Conservation (phyloP, 2,888 invertebrate genomes). For the Reticulitermes lucifugus region DNA sequence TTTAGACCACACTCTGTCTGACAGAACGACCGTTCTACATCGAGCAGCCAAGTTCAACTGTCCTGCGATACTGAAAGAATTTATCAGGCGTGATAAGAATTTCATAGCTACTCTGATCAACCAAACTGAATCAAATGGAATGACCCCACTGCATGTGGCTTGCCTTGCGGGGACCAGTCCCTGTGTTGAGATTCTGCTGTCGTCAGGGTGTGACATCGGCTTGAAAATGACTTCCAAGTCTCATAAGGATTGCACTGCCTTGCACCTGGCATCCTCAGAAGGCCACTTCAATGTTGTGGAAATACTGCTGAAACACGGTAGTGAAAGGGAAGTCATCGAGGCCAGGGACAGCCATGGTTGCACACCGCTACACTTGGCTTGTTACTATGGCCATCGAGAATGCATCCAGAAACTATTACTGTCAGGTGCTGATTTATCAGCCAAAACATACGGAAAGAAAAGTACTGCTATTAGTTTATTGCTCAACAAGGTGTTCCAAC, state of each 20-base stretch:
- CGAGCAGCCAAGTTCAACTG: slow-evolving; percentile 70
- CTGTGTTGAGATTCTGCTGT: slow-evolving; percentile 65
- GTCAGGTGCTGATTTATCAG: slow-evolving; percentile 53
- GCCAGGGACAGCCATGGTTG: slow-evolving; percentile 53
- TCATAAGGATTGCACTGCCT: slow-evolving; percentile 53
- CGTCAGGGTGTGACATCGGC: slow-evolving; percentile 65
- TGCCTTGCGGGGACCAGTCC: slow-evolving; percentile 66
- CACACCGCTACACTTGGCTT: slow-evolving; percentile 65
- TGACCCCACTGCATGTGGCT: slow-evolving; percentile 69
- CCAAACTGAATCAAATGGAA: slow-evolving; percentile 61
- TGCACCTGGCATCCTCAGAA: slow-evolving; percentile 25
- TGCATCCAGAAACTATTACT: slow-evolving; percentile 65
- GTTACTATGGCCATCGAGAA: slow-evolving; percentile 71
- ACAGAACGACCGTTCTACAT: slow-evolving; percentile 70
- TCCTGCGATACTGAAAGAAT: slow-evolving; percentile 66
- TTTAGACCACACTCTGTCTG: slow-evolving; percentile 63
- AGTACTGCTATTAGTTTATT: slow-evolving; percentile 67
- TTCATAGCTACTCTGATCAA: background rate
- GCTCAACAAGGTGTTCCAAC: slow-evolving; percentile 67
- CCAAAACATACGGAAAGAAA: slow-evolving; percentile 53
- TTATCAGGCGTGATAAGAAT: slow-evolving; percentile 59
- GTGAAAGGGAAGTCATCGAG: slow-evolving; percentile 39
- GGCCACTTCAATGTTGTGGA: slow-evolving; percentile 22
- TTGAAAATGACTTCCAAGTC: slow-evolving; percentile 52
- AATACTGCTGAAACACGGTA: background rate